Evolutionary conservation across 64 coral and sea anemone species (phyloP), one percentile per base, ranked within the genome.

Genomic region (Platygyra sinensis): DNA sequence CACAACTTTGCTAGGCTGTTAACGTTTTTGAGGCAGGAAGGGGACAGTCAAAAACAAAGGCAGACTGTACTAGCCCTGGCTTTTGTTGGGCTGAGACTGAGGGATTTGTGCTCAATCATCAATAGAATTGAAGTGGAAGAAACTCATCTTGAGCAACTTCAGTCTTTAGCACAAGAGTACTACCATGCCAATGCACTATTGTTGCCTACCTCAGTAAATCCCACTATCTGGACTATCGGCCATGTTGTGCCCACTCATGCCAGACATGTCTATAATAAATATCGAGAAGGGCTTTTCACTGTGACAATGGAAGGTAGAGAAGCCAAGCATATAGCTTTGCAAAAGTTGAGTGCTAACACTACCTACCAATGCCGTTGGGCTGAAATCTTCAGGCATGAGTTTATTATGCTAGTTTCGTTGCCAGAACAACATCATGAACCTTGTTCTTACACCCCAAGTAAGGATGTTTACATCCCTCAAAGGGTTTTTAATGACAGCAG

Each of bases 1-100:
- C 89, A 91, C 83, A 80, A 91, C 60, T 91, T 85, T 84, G 55
- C 73, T 72, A 83, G 89, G 52, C 31, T 91, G 52, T 25, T 91
- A 11, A 91, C 52, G 11, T 83, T n/a, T 50, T 80, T 91, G 27
- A 91, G 78, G 64, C 15, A 61, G 69, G 89, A 75, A 64, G 36
- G 36, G 24, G 80, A 91, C 59, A 73, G 79, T 36, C 62, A 83
- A 30, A 72, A 80, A 33, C 77, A 91, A 75, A 30, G 55, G 42
- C 67, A 83, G 72, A 75, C 80, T 74, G 39, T 91, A 6, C 83
- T 91, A 15, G 51, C 59, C 30, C 60, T 86, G 24, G 78, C 72
- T 65, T 91, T 73, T 73, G 74, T 91, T 69, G 89, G 89, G 5
- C 31, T 82, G 19, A 91, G 89, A 54, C 83, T 91, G 55, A 91